Percentiles rank a stretch among this genome's conserved stretches.
Evolutionary conservation across 2,888 invertebrate species (phyloP).

Genomic region (Pachycephus smyrnensis): DNA sequence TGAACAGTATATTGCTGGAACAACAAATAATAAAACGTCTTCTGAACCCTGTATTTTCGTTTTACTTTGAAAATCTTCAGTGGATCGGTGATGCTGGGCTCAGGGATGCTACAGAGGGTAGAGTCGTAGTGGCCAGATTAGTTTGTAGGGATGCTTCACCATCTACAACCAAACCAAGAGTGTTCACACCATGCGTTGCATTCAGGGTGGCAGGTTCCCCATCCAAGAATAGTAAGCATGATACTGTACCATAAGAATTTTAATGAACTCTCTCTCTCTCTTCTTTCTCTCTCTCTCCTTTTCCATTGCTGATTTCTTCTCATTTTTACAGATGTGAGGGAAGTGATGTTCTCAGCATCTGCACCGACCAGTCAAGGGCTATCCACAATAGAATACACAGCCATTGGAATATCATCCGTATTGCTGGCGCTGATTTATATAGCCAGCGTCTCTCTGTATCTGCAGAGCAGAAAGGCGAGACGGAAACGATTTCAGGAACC

Average conservation of each 20-base stretch:
- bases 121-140: conserved; percentile 82
- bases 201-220: conserved; percentile 88
- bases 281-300: neutral
- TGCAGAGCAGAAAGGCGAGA: conserved; percentile 80
- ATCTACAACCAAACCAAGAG: conserved; percentile 67
- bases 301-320: conserved; percentile 47
- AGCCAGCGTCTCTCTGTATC: conserved; percentile 84
- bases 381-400: conserved; percentile 82
- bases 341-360: conserved; percentile 78
- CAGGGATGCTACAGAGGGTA: conserved; percentile 81
- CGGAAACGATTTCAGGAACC: conserved; percentile 50
- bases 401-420: conserved; percentile 85
- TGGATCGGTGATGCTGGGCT: conserved; percentile 88
- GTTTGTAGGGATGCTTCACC: conserved; percentile 81
- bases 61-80: conserved; percentile 64
- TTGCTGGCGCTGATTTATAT: conserved; percentile 90
- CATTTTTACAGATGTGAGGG: conserved; percentile 76
- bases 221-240: conserved; percentile 72
- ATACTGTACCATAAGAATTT: conserved; percentile 5
- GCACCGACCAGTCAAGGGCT: conserved; percentile 73
- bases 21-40: neutral
- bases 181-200: conserved; percentile 87
- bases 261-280: neutral
- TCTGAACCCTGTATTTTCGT: neutral
- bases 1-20: neutral